phyloP scores from a whole-genome alignment of 2,113 vertebrate genomes.

The Rhadina sibilatrix region DNA sequence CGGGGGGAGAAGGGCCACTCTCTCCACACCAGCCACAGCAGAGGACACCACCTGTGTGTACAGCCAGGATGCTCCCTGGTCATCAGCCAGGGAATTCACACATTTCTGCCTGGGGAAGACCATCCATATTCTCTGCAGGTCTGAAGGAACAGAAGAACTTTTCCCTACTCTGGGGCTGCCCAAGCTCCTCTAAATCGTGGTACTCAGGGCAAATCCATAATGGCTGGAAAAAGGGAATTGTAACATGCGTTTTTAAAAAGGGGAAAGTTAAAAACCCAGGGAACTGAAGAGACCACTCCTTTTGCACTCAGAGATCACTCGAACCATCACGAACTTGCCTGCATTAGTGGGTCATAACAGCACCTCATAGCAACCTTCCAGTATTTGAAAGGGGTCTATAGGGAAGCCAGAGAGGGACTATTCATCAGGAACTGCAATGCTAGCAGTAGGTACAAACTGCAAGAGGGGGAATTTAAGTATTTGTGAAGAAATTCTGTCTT shows the following conservation, averaged over 20 bases:
- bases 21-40: no score
- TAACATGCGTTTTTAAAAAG: neutral
- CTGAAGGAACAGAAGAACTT: neutral
- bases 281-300: rapidly evolving
- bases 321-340: no score
- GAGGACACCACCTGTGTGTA: no score
- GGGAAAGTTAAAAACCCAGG: neutral
- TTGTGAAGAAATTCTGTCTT: neutral
- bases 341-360: no score
- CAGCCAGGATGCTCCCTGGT: rapidly evolving
- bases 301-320: no score
- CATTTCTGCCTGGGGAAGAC: rapidly evolving
- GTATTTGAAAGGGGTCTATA: no score
- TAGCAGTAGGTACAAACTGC: neutral
- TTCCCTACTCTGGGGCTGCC: neutral
- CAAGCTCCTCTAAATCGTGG: neutral
- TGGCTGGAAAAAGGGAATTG: neutral
- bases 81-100: neutral
- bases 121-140: neutral
- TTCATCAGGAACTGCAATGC: neutral
- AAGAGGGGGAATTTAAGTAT: neutral
- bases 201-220: neutral
- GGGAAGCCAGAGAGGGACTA: neutral
- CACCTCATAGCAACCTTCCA: neutral
- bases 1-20: no score